Evolutionary conservation across 2,113 vertebrate genomes (phyloP).

Genomic region (Hirundichthys speculiger): DNA sequence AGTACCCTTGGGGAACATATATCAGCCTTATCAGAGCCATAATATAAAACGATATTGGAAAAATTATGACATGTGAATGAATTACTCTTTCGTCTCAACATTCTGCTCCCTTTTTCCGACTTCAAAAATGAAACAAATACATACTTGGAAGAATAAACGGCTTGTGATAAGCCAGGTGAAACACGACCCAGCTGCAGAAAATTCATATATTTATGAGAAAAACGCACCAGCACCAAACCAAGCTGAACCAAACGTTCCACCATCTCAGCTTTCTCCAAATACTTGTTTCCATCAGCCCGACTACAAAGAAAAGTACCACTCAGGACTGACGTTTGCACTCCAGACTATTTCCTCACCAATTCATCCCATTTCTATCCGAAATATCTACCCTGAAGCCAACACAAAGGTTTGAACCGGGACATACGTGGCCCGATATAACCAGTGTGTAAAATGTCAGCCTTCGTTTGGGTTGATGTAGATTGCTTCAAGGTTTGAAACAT

Average conservation of each 20-base stretch:
- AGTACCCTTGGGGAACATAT: background rate
- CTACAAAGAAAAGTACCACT: slow-evolving; percentile 9
- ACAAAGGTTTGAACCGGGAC: no score
- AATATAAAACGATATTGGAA: background rate
- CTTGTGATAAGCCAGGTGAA: background rate
- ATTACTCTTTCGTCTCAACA: background rate
- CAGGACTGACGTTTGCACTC: background rate
- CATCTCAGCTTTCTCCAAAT: background rate
- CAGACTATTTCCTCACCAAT: slow-evolving; percentile 15
- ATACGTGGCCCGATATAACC: no score
- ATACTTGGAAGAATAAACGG: background rate
- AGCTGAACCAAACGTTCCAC: slow-evolving; percentile 10
- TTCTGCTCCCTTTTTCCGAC: no score
- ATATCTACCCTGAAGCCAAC: background rate
- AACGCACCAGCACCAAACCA: background rate
- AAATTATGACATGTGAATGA: background rate
- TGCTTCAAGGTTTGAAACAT: slow-evolving; percentile 4
- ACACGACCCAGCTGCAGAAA: background rate
- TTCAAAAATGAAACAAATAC: background rate
- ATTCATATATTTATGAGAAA: background rate
- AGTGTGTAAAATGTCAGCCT: background rate
- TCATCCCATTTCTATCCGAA: slow-evolving; percentile 6
- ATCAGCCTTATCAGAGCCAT: background rate
- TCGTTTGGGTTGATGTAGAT: background rate
- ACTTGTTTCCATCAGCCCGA: slow-evolving; percentile 13